phyloP scores from a whole-genome alignment of 2,797 vertebrate species.

The Pitangus sulphuratus region DNA sequence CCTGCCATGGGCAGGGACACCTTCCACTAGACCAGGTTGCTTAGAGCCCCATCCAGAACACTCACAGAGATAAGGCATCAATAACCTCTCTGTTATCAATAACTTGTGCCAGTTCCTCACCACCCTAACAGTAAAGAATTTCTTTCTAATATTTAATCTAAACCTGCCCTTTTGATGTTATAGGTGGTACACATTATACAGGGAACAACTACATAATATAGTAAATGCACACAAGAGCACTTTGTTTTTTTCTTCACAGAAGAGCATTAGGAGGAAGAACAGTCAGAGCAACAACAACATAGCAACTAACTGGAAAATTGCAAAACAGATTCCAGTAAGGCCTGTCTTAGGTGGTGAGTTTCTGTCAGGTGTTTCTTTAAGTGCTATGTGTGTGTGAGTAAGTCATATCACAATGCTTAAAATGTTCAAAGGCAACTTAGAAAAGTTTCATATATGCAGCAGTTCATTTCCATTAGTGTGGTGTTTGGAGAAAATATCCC shows the following conservation, averaged over 20 bases:
- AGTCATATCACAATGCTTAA: neutral
- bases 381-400: neutral
- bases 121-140: neutral
- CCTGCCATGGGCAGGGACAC: neutral
- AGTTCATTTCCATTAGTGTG: neutral
- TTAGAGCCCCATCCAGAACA: neutral
- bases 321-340: neutral
- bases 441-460: neutral
- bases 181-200: neutral
- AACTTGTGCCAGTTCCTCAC: neutral
- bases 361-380: neutral
- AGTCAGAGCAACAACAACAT: neutral
- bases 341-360: neutral
- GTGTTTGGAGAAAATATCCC: neutral
- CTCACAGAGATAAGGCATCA: neutral
- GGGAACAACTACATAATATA: neutral
- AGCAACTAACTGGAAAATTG: neutral
- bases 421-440: neutral
- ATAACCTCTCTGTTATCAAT: neutral
- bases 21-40: neutral
- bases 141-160: neutral
- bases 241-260: neutral
- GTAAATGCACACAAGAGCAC: neutral
- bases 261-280: neutral
- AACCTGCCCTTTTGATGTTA: neutral